These are phyloP conservation scores for Gambusia yucatana DNA, from an alignment of 2,797 vertebrate species.

Conservation along the genomic window DNA sequence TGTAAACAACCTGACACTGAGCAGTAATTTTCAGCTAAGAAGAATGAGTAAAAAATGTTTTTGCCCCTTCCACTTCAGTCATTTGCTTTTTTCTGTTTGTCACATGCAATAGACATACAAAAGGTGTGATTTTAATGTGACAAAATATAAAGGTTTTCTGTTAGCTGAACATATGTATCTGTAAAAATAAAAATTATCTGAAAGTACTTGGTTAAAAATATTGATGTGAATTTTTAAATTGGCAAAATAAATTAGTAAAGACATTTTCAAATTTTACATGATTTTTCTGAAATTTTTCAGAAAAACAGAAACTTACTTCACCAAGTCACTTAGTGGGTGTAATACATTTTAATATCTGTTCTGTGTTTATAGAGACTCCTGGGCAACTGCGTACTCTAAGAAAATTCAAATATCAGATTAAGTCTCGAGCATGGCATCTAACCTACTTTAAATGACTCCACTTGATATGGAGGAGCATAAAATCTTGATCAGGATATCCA, in stretches of 20 bases:
- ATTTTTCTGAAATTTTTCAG: not conserved
- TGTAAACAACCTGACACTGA: not conserved
- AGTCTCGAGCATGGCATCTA: not conserved
- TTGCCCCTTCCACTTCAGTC: not conserved
- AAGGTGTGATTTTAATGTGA: not conserved
- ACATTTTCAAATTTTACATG: not conserved
- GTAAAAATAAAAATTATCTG: not conserved
- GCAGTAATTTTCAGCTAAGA: not conserved
- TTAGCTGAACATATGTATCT: no score
- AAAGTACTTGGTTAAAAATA: not conserved
- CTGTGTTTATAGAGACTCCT: not conserved
- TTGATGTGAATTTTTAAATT: not conserved
- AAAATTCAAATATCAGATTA: not conserved
- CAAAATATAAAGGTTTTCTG: not conserved
- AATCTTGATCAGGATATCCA: constrained; percentile 6
- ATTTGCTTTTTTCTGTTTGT: not conserved
- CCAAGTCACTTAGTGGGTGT: not conserved
- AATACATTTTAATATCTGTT: not conserved
- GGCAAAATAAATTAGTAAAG: not conserved
- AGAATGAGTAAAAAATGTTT: not conserved
- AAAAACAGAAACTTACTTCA: not conserved
- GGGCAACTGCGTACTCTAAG: not conserved
- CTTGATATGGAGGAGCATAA: not conserved
- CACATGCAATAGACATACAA: not conserved
- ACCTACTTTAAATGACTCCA: not conserved